Base-by-base conservation (phyloP, 2,797 vertebrate species). In the Parambassis ranga region DNA sequence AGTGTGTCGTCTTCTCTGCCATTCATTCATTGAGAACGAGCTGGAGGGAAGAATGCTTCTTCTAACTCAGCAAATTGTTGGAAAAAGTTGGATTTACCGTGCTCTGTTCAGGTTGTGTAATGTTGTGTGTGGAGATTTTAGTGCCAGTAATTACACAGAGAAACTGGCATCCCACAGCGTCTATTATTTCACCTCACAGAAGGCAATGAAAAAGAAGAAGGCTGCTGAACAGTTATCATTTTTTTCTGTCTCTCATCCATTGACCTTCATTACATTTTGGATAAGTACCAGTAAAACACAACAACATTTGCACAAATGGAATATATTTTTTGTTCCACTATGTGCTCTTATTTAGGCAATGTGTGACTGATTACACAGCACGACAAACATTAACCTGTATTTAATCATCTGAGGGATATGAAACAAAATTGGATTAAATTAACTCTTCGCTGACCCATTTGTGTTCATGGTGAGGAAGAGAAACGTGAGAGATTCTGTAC, bases 1-100 rank as follows among this genome's bases (percentile, higher is more conserved):
- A 77, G 59, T 72, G 68, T 58, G 67, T 73, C 48, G 14, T 55
- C 41, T 78, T 19, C 33, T 13, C 50, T 7, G 13, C 18, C 18
- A 44, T 27, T 79, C 18, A 44, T 27, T 79, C 42, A 68, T 51
- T 1, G 26, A 39, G 16, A 43, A 24, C 10, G 14, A 76, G 22
- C 26, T 1, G 3, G 11, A 50, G 36, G 7, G 18, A 47, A 30
- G 23, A 43, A 38, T 13, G 6, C 6, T 48, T n/a, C n/a, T 43
- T 36, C 0, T 26, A 61, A 11, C 16, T 53, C 32, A 9, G 19
- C 4, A 38, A 23, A 46, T 27, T 16, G 6, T 35, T 20, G 10
- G 13, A 10, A 38, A 56, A 49, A 14, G 9, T 56, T 31, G 36
- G 15, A 62, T 31, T 36, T 11, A 15, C 7, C 49, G 22, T n/a